Evolutionary conservation across 1,140 invertebrate species (phyloP).

Genomic region (Paraescarpia echinospica): DNA sequence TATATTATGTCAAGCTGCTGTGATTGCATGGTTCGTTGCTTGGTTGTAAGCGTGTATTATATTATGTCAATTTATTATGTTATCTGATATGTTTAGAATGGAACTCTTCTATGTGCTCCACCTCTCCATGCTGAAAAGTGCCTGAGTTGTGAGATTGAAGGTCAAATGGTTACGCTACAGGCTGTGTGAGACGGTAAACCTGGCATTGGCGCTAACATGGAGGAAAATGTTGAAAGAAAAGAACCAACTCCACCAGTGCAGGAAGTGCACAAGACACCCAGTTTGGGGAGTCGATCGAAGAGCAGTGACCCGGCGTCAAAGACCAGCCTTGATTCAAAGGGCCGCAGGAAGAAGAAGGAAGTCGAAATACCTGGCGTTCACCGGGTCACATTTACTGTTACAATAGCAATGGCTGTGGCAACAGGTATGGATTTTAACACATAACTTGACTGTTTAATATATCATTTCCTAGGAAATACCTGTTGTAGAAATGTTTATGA

Average conservation of each 20-base stretch:
- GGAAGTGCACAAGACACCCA: neutral
- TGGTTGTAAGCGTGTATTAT: neutral
- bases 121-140: neutral
- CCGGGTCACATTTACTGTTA: constrained; percentile 45
- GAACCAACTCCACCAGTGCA: neutral
- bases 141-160: neutral
- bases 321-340: neutral
- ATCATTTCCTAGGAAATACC: neutral
- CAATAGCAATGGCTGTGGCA: constrained; percentile 42
- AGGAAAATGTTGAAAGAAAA: neutral
- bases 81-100: neutral
- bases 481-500: neutral
- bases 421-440: constrained; percentile 35
- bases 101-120: neutral
- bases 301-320: neutral
- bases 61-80: neutral
- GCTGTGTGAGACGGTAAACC: neutral
- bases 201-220: neutral
- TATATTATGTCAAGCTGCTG: too few species aligned
- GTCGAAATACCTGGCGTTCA: constrained; percentile 31
- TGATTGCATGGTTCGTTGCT: too few species aligned
- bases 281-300: neutral
- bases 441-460: neutral
- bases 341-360: constrained; percentile 30
- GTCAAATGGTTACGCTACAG: neutral